phyloP scores from a whole-genome alignment of 2,888 invertebrate genomes.

The Nemurella pictetii region DNA sequence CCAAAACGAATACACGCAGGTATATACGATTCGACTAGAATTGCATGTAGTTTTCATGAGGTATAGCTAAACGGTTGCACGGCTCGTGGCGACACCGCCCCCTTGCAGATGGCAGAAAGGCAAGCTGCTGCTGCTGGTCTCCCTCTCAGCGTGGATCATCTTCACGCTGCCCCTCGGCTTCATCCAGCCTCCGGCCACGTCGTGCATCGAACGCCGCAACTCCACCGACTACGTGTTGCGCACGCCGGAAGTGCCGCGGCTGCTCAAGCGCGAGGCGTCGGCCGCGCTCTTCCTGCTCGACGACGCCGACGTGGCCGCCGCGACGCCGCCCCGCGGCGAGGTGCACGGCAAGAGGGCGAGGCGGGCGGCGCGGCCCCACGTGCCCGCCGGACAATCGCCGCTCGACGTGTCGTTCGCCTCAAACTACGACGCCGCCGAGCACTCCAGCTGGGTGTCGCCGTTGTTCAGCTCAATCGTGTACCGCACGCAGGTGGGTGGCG shows the following conservation, averaged over 20 bases:
- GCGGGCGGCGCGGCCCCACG: constrained; percentile 52
- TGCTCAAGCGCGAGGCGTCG: constrained; percentile 52
- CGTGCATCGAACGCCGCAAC: constrained; percentile 73
- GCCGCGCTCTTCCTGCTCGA: constrained; percentile 39
- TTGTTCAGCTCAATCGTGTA: constrained; percentile 94
- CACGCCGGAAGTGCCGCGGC: constrained; percentile 57
- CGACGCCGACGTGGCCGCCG: constrained; percentile 42
- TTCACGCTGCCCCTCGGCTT: constrained; percentile 96
- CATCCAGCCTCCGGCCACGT: constrained; percentile 90
- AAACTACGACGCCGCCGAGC: constrained; percentile 71
- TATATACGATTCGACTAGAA: no score
- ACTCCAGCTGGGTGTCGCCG: constrained; percentile 82
- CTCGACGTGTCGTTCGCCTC: constrained; percentile 72
- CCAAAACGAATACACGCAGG: no score
- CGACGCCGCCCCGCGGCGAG: constrained; percentile 31
- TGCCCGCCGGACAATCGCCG: constrained; percentile 68
- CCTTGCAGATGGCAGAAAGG: constrained; percentile 74
- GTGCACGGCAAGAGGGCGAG: constrained; percentile 47
- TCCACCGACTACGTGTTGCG: constrained; percentile 64
- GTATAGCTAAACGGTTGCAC: no score
- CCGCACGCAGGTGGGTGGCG: constrained; percentile 56
- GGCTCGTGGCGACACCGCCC: no score
- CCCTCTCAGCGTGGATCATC: constrained; percentile 92
- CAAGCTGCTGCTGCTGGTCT: constrained; percentile 83
- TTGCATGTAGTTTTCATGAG: no score